phyloP scores from a whole-genome alignment of 2,113 vertebrate species.

The Neofelis nebulosa region DNA sequence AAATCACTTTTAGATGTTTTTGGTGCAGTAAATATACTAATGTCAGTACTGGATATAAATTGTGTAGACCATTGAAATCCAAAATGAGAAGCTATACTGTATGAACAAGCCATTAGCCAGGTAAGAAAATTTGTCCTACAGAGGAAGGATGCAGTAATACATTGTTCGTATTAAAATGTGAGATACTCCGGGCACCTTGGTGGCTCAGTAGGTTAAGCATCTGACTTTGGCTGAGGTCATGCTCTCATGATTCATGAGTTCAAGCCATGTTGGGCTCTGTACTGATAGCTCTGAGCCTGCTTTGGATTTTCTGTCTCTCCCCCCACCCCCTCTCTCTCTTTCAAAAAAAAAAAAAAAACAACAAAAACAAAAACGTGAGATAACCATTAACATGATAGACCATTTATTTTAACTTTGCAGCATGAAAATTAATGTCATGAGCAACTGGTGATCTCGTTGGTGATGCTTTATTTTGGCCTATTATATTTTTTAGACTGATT shows the following conservation, averaged over 20 bases:
- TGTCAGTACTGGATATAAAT: background rate
- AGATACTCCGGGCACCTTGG: background rate
- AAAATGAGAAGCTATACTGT: background rate
- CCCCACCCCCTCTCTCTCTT: too few relatives aligned
- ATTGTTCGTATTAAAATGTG: conserved; percentile 54
- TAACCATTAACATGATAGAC: conserved; percentile 47
- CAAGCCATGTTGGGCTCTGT: too few relatives aligned
- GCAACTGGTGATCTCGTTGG: background rate
- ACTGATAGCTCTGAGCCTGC: too few relatives aligned
- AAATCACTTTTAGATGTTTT: background rate
- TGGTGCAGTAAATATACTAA: background rate
- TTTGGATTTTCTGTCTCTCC: too few relatives aligned
- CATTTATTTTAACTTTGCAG: conserved; percentile 42
- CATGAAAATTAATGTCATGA: conserved; percentile 61
- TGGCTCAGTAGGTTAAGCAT: too few relatives aligned
- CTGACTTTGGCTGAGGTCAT: too few relatives aligned
- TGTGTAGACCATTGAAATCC: background rate
- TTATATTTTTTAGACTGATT: background rate
- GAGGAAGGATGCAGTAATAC: background rate
- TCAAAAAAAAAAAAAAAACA: too few relatives aligned
- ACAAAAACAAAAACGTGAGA: background rate
- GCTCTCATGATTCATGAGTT: too few relatives aligned
- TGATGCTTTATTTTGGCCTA: conserved; percentile 20
- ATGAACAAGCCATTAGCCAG: background rate
- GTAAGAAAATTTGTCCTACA: conserved; percentile 30